A percentile compares a stretch with the other conserved stretches of the same genome.
Conservation (phyloP, 2,797 vertebrate genomes). For the Esox lucius region DNA sequence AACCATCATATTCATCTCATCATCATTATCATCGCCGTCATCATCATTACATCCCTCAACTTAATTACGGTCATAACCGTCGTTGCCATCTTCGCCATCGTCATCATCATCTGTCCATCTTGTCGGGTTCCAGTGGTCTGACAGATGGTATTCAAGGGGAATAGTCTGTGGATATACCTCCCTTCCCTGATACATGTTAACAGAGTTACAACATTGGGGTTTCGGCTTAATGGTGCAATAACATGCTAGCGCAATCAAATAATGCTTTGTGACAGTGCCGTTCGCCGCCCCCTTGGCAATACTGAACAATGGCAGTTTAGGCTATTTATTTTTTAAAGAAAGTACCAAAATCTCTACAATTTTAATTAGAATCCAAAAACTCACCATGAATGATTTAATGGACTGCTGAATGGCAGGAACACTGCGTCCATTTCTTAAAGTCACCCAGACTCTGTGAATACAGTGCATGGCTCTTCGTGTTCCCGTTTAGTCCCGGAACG, state of each 20-base stretch:
- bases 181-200: slow-evolving; percentile 38
- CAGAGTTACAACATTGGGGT: too few species aligned
- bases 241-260: too few species aligned
- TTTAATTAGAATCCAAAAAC: too few species aligned
- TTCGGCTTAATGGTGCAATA: too few species aligned
- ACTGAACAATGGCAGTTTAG: too few species aligned
- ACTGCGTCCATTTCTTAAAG: too few species aligned
- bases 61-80: background rate
- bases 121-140: slow-evolving; percentile 44
- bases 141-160: slow-evolving; percentile 60
- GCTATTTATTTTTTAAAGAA: too few species aligned
- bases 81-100: background rate
- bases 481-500: slow-evolving; percentile 28
- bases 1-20: background rate
- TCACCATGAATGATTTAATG: too few species aligned
- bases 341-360: too few species aligned
- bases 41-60: background rate
- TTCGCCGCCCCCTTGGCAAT: too few species aligned
- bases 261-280: too few species aligned
- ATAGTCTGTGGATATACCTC: slow-evolving; percentile 58
- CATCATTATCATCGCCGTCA: background rate
- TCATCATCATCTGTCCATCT: slow-evolving; percentile 58
- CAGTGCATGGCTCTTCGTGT: slow-evolving; percentile 19
- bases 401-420: too few species aligned
- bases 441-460: slow-evolving; percentile 37